Percentiles rank a stretch among this genome's conserved stretches.
Conservation (phyloP, 2,797 vertebrate species). For the Esox lucius region DNA sequence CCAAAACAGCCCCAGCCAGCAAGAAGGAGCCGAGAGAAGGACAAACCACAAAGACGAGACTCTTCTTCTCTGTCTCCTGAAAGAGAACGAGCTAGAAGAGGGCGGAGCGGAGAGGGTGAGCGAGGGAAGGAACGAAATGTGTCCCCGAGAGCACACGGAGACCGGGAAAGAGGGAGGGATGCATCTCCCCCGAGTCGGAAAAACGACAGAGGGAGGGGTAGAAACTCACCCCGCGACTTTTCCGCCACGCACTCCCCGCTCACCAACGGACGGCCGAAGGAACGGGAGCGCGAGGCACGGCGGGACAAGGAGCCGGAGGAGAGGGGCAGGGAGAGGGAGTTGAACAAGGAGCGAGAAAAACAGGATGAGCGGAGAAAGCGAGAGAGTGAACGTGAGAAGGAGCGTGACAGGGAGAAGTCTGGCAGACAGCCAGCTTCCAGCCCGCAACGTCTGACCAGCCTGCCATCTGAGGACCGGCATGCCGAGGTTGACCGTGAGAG, state of each 20-base stretch:
- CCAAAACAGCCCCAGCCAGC: neutral
- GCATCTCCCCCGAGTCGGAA: slow-evolving; percentile 41
- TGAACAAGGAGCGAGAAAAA: slow-evolving; percentile 14
- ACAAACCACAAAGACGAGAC: slow-evolving; percentile 44
- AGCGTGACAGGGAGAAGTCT: slow-evolving; percentile 15
- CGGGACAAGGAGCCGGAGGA: slow-evolving; percentile 49
- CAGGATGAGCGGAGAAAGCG: slow-evolving; percentile 25
- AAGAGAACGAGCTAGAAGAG: slow-evolving; percentile 38
- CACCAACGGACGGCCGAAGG: slow-evolving; percentile 54
- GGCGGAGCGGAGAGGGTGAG: slow-evolving; percentile 50
- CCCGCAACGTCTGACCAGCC: neutral
- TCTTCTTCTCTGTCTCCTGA: slow-evolving; percentile 54
- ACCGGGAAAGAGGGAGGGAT: slow-evolving; percentile 45
- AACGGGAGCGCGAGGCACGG: slow-evolving; percentile 46
- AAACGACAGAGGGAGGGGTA: slow-evolving; percentile 33
- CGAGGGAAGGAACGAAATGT: slow-evolving; percentile 27
- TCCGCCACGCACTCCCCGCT: slow-evolving; percentile 50
- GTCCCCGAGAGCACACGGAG: slow-evolving; percentile 13
- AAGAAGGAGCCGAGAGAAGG: slow-evolving; percentile 34
- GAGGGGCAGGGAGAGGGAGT: slow-evolving; percentile 32
- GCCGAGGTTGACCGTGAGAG: slow-evolving; percentile 4
- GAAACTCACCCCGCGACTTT: slow-evolving; percentile 31
- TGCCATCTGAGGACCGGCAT: neutral
- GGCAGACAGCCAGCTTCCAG: slow-evolving; percentile 8
- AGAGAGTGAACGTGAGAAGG: slow-evolving; percentile 13